These are phyloP conservation scores for Drosophila hydei DNA, from an alignment of 1,140 invertebrate species.

Conservation along the genomic window DNA sequence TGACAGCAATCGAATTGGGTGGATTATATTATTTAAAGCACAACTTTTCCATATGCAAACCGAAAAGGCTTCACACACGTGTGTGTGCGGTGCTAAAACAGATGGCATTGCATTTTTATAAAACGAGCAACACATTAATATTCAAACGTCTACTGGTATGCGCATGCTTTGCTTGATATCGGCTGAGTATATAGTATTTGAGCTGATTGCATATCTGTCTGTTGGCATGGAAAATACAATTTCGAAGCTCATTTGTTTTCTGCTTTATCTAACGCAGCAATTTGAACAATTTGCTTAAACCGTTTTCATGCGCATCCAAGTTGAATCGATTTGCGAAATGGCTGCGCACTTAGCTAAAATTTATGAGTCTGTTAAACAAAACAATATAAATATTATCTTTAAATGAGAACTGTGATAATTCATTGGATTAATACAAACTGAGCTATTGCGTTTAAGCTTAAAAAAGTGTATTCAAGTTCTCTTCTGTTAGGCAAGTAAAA, in stretches of 20 bases:
- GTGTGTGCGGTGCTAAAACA: conserved; percentile 16
- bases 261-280: background rate
- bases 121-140: conserved; percentile 52
- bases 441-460: too few species aligned
- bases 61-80: conserved; percentile 1
- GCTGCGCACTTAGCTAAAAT: background rate
- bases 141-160: conserved; percentile 20
- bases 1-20: conserved; percentile 24
- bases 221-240: background rate
- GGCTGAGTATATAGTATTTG: background rate
- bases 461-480: too few species aligned
- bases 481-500: too few species aligned
- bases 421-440: too few species aligned
- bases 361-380: conserved; percentile 2
- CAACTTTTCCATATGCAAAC: conserved; percentile 8
- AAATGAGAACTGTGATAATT: too few species aligned
- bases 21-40: conserved; percentile 4
- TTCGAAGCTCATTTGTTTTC: conserved; percentile 13
- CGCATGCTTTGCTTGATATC: background rate
- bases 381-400: background rate
- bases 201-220: background rate
- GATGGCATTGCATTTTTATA: conserved; percentile 48
- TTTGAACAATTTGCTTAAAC: background rate
- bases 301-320: conserved; percentile 1
- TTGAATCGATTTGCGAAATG: conserved; percentile 1